phyloP scores from a whole-genome alignment of 2,888 invertebrate species.

The Ennomos fuscantarius region DNA sequence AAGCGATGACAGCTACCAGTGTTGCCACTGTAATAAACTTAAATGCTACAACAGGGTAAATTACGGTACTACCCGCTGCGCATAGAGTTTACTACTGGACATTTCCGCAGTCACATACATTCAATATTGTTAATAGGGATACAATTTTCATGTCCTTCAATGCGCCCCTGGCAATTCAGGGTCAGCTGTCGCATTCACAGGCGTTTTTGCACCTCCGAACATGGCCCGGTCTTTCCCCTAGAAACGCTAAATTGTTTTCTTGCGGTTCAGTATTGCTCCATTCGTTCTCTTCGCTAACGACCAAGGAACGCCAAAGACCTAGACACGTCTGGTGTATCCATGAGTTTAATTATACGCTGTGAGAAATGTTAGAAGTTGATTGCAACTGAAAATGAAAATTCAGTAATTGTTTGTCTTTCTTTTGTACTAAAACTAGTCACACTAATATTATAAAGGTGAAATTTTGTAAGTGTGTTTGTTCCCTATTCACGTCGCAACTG shows the following conservation, averaged over 20 bases:
- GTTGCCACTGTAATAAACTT: too few species aligned
- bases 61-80: too few species aligned
- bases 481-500: too few species aligned
- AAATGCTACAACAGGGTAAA: too few species aligned
- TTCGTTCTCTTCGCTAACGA: slow-evolving; percentile 43
- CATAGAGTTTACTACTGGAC: too few species aligned
- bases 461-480: too few species aligned
- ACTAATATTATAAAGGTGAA: too few species aligned
- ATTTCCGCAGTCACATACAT: too few species aligned
- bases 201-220: slow-evolving; percentile 70
- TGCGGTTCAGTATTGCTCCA: slow-evolving; percentile 45
- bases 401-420: not conserved
- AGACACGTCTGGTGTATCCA: slow-evolving; percentile 31
- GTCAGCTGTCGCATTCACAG: slow-evolving; percentile 80
- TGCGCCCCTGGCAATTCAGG: slow-evolving; percentile 57
- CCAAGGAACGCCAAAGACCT: slow-evolving; percentile 24
- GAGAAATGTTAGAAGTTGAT: slow-evolving; percentile 21
- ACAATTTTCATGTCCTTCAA: slow-evolving; percentile 33
- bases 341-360: slow-evolving; percentile 32
- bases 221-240: slow-evolving; percentile 45
- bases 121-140: slow-evolving; percentile 13
- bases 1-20: too few species aligned
- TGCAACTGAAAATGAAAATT: slow-evolving; percentile 7
- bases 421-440: too few species aligned
- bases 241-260: slow-evolving; percentile 76